These are phyloP conservation scores for Myiagra hebetior DNA, from an alignment of 2,113 vertebrate species.

Conservation along the genomic window DNA sequence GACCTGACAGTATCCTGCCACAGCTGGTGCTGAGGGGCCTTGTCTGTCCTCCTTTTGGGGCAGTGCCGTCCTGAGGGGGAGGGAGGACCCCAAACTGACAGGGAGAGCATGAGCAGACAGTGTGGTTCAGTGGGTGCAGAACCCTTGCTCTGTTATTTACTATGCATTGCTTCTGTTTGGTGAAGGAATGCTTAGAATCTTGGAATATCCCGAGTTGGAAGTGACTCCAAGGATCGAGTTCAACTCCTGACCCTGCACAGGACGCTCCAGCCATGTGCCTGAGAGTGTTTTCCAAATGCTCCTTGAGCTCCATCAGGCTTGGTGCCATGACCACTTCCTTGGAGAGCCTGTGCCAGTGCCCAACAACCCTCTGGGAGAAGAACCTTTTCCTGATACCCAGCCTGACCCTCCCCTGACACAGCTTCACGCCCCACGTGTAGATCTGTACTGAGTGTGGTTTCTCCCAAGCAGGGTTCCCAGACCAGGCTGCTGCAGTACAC, in stretches of 20 bases:
- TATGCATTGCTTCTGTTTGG: neutral
- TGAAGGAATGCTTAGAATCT: neutral
- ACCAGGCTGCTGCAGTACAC: neutral
- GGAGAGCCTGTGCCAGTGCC: neutral
- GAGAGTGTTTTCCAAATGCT: neutral
- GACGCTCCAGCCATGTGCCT: neutral
- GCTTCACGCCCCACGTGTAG: neutral
- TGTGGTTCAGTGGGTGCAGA: neutral
- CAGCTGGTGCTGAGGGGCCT: neutral
- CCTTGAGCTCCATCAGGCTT: neutral
- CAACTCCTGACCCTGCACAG: neutral
- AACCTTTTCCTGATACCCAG: neutral
- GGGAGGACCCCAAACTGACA: accelerated
- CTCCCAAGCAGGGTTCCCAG: neutral
- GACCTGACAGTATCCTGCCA: constrained; percentile 95
- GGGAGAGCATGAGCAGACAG: neutral
- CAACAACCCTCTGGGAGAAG: neutral
- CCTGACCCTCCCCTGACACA: neutral
- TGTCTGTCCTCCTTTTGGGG: neutral
- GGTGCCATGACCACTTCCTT: neutral
- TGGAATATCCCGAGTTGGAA: neutral
- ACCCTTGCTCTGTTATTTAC: neutral
- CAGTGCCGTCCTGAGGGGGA: neutral
- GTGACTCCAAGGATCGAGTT: neutral
- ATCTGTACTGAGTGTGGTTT: neutral